These are phyloP conservation scores for Drosophila nannoptera DNA, from an alignment of 1,140 invertebrate genomes.

Conservation along the genomic window DNA sequence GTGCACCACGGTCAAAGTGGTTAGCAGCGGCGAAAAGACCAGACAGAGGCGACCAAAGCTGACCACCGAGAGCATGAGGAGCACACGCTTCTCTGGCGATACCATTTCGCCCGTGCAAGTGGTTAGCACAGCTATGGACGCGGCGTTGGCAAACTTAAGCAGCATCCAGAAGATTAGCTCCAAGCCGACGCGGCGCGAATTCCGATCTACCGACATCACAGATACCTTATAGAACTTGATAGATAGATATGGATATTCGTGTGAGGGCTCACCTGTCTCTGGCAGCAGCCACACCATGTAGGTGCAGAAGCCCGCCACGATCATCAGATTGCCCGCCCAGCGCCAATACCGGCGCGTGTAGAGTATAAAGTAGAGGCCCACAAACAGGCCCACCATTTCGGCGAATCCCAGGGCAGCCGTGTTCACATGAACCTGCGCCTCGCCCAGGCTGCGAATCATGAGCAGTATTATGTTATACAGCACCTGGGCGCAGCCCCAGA, in stretches of 20 bases:
- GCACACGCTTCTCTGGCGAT: constrained; percentile 54
- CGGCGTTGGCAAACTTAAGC: constrained; percentile 68
- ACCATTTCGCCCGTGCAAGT: constrained; percentile 75
- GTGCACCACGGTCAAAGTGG: constrained; percentile 63
- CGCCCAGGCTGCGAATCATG: constrained; percentile 77
- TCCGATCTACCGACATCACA: constrained; percentile 35
- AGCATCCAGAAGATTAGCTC: constrained; percentile 70
- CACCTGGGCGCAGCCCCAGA: constrained; percentile 74
- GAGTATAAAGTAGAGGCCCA: constrained; percentile 75
- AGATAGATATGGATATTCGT: background rate
- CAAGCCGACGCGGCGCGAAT: constrained; percentile 57
- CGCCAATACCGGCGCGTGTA: constrained; percentile 73
- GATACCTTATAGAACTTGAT: background rate
- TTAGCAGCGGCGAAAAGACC: constrained; percentile 57
- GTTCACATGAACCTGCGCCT: constrained; percentile 73
- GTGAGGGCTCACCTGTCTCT: constrained; percentile 44
- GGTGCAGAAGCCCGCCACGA: constrained; percentile 55
- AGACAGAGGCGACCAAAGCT: constrained; percentile 66
- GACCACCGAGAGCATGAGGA: constrained; percentile 65
- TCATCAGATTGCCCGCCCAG: constrained; percentile 70
- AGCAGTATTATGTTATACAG: constrained; percentile 78
- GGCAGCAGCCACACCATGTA: constrained; percentile 70
- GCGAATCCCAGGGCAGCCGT: constrained; percentile 77
- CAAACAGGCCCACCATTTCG: constrained; percentile 76
- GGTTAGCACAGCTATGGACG: constrained; percentile 67